Evolutionary conservation across 2,113 vertebrate species (phyloP).

Genomic region (Ondatra zibethicus): DNA sequence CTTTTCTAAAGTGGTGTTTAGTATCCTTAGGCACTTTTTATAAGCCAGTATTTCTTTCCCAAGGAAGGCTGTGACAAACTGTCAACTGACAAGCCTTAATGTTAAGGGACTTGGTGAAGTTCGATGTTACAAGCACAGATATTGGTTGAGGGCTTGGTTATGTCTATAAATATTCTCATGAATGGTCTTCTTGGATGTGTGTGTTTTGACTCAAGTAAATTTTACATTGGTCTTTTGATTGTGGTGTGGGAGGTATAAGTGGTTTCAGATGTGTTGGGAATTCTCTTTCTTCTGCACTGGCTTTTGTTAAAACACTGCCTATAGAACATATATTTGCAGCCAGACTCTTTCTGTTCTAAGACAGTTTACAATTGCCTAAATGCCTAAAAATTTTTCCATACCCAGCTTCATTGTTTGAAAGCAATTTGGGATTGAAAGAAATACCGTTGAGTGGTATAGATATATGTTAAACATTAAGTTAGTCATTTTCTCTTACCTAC

Average conservation of each 20-base stretch:
- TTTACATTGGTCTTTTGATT: slow-evolving; percentile 62
- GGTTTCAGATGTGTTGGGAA: slow-evolving; percentile 69
- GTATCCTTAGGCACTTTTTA: slow-evolving; percentile 34
- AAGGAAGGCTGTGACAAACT: slow-evolving; percentile 44
- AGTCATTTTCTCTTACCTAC: slow-evolving; percentile 29
- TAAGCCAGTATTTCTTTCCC: slow-evolving; percentile 39
- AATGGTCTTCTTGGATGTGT: slow-evolving; percentile 43
- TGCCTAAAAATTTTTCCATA: background rate
- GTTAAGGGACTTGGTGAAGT: slow-evolving; percentile 4
- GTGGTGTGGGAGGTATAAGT: slow-evolving; percentile 51
- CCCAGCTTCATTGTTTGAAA: slow-evolving; percentile 43
- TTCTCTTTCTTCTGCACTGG: slow-evolving; percentile 50
- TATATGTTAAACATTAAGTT: slow-evolving; percentile 51
- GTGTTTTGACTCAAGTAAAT: slow-evolving; percentile 65
- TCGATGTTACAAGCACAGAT: slow-evolving; percentile 41
- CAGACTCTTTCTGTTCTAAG: slow-evolving; percentile 32
- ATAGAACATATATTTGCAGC: slow-evolving; percentile 46
- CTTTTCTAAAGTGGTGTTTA: slow-evolving; percentile 12
- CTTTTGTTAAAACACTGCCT: slow-evolving; percentile 60
- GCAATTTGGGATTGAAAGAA: slow-evolving; percentile 28
- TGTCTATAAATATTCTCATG: slow-evolving; percentile 66
- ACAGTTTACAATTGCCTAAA: slow-evolving; percentile 45
- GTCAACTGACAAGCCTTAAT: slow-evolving; percentile 44
- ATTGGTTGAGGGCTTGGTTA: slow-evolving; percentile 34
- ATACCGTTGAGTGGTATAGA: background rate